Conservation (phyloP, 2,113 vertebrate species). For the Myrmecobius fasciatus region DNA sequence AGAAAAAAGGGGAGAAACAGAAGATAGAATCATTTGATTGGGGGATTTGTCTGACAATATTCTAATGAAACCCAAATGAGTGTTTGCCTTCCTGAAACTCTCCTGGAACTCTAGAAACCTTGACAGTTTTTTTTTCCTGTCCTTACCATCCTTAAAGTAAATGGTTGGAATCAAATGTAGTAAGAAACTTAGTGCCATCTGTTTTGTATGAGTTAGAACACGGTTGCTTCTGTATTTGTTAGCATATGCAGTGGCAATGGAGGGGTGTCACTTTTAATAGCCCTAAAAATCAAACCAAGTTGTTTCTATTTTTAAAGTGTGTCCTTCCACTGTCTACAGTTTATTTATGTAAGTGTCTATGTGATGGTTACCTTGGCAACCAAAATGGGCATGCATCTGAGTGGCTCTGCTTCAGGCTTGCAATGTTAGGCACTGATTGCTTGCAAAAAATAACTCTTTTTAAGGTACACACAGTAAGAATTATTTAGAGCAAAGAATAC, state of each 20-base stretch:
- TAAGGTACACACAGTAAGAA: slow-evolving; percentile 49
- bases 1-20: background rate
- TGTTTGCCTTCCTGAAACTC: background rate
- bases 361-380: slow-evolving; percentile 83
- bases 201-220: background rate
- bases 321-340: slow-evolving; percentile 75
- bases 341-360: slow-evolving; percentile 81
- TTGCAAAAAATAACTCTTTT: slow-evolving; percentile 38
- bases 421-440: slow-evolving; percentile 64
- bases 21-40: background rate
- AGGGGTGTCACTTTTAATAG: slow-evolving; percentile 39
- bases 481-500: background rate
- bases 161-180: background rate
- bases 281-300: slow-evolving; percentile 32
- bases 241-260: background rate
- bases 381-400: slow-evolving; percentile 68
- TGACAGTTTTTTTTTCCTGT: background rate
- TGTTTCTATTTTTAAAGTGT: slow-evolving; percentile 71
- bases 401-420: slow-evolving; percentile 63
- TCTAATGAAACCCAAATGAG: slow-evolving; percentile 18
- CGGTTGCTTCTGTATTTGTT: background rate
- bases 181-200: slow-evolving; percentile 1
- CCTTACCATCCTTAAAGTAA: background rate
- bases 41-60: background rate
- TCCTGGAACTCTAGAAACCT: background rate